These are phyloP conservation scores for Heliconius hewitsoni DNA, from an alignment of 1,140 invertebrate genomes.

Conservation along the genomic window DNA sequence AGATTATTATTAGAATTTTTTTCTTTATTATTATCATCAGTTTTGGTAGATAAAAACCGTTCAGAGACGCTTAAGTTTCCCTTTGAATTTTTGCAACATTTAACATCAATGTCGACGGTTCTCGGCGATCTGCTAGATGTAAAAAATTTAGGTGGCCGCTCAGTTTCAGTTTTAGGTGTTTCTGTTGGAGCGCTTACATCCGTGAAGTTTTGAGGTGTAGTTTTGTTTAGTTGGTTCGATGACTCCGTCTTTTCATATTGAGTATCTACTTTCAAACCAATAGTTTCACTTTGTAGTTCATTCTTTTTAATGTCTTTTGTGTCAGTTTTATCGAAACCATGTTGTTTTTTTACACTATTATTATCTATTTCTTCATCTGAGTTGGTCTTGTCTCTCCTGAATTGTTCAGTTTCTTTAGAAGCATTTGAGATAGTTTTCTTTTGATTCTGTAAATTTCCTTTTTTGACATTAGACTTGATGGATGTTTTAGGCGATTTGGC, in stretches of 20 bases:
- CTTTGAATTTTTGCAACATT: constrained; percentile 75
- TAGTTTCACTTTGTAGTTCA: constrained; percentile 32
- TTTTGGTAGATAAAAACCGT: constrained; percentile 70
- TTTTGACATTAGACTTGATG: constrained; percentile 60
- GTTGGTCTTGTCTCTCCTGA: constrained; percentile 7
- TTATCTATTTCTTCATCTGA: constrained; percentile 27
- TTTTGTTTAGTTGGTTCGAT: neutral
- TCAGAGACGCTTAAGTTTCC: constrained; percentile 72
- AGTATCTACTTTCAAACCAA: constrained; percentile 40
- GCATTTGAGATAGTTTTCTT: constrained; percentile 51
- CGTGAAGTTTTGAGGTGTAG: constrained; percentile 18
- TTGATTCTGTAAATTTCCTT: constrained; percentile 45
- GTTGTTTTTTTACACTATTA: constrained; percentile 39
- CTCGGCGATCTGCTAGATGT: constrained; percentile 70
- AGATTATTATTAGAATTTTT: constrained; percentile 60
- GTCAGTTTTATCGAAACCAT: constrained; percentile 38
- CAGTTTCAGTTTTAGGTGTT: constrained; percentile 61
- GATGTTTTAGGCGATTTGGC: constrained; percentile 61
- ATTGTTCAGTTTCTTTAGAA: constrained; percentile 33
- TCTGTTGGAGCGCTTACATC: constrained; percentile 44
- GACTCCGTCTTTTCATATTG: constrained; percentile 20
- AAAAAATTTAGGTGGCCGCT: constrained; percentile 75
- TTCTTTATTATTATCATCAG: constrained; percentile 62
- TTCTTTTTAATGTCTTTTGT: constrained; percentile 38
- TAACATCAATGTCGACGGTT: constrained; percentile 74